Base-by-base conservation (phyloP, 2,113 vertebrate genomes). In the Pyrgilauda ruficollis region DNA sequence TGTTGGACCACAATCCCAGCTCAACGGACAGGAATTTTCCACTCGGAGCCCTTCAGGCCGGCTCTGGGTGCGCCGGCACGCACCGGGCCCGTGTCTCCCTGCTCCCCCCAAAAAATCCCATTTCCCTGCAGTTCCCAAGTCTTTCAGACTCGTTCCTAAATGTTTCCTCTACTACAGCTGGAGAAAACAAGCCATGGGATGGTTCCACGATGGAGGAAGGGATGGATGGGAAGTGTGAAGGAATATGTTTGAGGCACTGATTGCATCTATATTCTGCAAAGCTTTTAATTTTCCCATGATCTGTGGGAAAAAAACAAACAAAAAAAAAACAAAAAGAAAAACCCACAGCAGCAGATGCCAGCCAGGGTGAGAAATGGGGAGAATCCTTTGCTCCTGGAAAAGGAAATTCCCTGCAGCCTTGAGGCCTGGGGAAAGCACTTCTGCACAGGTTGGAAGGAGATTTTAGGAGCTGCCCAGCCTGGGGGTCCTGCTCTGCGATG, bases 11-110 rank as follows among this genome's bases (percentile, higher is more conserved):
- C 97, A 96, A 96, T 96, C 90, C 63, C 26, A 0, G 11, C 94
- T 95, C 86, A 37, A 8, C 39, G 2, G 82, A 16, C 69, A 91
- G 96, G 97, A 97, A 97, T 97, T 97, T 97, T 97, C 97, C 97
- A 96, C 95, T 97, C 35, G 33, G 56, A 83, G 92, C 77, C 11
- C 6, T 43, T 81, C 47, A 49, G 77, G 46, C 26, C 1, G 6
- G 89, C 90, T 63, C 56, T 31, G 86, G 67, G 87, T 8, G 87
- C 5, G 59, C 84, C 53, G 0, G 66, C 64, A 33, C 78, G 87
- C 5, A 55, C 84, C 53, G 0, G 66, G 35, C 78, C 50, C 2
- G 17, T 0, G 4, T 14, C 9, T 53, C 43, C 26, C 37, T 2
- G 35, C 58, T 87, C 20, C 23, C 37, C 0, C 6, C 47, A 4